Evolutionary conservation across 1,140 invertebrate species (phyloP).

Genomic region (Papilio dardanus): DNA sequence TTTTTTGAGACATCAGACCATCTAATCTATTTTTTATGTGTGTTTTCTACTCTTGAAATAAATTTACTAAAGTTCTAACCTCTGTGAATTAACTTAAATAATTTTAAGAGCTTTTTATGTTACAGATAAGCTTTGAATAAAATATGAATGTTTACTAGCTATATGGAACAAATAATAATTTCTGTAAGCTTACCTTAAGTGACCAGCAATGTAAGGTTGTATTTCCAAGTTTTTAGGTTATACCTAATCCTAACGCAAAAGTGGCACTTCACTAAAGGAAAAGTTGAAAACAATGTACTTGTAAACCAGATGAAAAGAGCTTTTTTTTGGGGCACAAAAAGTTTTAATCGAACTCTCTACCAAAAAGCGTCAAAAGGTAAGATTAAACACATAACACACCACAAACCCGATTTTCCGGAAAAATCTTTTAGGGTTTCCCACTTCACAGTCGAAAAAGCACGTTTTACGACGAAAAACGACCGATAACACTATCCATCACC

Average conservation of each 20-base stretch:
- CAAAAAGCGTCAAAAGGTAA: background rate
- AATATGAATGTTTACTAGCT: background rate
- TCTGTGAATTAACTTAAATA: background rate
- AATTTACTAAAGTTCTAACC: background rate
- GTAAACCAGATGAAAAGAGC: background rate
- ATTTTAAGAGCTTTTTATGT: background rate
- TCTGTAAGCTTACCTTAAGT: conserved; percentile 38
- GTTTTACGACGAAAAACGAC: conserved; percentile 70
- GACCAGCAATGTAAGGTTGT: background rate
- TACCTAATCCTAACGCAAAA: background rate
- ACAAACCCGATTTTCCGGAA: conserved; percentile 42
- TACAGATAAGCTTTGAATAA: background rate
- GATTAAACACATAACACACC: conserved; percentile 45
- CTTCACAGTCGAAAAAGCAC: conserved; percentile 60
- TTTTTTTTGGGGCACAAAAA: background rate
- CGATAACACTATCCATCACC: conserved; percentile 81
- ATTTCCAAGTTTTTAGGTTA: conserved; percentile 20
- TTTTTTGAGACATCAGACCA: background rate
- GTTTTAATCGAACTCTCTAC: background rate
- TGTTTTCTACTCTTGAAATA: background rate
- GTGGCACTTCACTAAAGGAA: conserved; percentile 37
- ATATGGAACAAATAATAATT: background rate
- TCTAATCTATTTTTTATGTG: too few relatives aligned
- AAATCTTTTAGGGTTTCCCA: conserved; percentile 56
- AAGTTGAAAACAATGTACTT: background rate